Evolutionary conservation across 2,797 vertebrate species (phyloP), one percentile per base, ranked within the genome.

Genomic region (Sebastes nivosus): DNA sequence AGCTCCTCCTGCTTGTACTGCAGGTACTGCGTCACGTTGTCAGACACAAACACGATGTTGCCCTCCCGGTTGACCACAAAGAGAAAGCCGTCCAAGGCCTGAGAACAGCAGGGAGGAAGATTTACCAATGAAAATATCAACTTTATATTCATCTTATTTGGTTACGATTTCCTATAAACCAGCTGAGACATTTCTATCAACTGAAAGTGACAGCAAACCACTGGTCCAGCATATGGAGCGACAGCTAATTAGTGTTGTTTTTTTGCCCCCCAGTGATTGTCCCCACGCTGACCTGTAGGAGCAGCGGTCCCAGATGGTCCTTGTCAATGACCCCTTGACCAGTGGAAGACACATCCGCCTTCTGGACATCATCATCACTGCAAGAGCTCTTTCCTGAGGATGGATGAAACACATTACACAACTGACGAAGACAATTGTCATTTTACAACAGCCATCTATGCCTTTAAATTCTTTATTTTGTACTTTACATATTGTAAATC

Each of bases 281-380:
- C 87, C 79, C 73, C 63, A 65, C 50, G 89, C 96, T 96, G 93
- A 96, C 99, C 98, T 99, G 98, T 71, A 99, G 94, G 79, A 99
- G 94, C 82, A 99, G 95, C 11, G 99, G 99, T 54, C 99, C 99
- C 91, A 99, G 88, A 67, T 99, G 98, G 95, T 99, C 99, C 92
- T 99, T 99, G 94, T 99, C 99, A 92, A 99, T 99, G 93, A 99
- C 98, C 77, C 97, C 98, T 88, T 98, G 98, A 89, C 99, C 98
- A 24, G 98, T 99, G 73, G 99, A 99, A 80, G 99, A 99, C 54
- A 99, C 98, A 71, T 99, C 99, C 29, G 99, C 97, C 95, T 99
- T 99, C 95, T 99, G 99, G 90, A 99, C 98, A 87, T 99, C 99
- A 55, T 99, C 98, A 85, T 99, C 97, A 73, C 82, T 97, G 89